A percentile compares a stretch with the other conserved stretches of the same genome.
Conservation (phyloP, 2,888 invertebrate species). For the Spilosoma lubricipeda region DNA sequence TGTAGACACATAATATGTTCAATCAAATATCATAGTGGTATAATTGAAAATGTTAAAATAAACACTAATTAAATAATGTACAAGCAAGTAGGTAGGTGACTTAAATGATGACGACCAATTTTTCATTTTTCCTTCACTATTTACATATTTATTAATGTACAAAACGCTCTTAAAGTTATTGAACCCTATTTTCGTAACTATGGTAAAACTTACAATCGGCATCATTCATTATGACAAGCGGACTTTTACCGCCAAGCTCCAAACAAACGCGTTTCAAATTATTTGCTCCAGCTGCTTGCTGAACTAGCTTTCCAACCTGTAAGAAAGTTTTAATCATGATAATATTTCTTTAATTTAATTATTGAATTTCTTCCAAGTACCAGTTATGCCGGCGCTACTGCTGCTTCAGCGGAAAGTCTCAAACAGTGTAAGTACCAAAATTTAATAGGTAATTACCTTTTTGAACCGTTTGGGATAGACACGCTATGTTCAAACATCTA, state of each 20-base stretch:
- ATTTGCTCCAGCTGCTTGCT: constrained; percentile 89
- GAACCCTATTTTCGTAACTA: background rate
- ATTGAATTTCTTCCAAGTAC: too few species aligned
- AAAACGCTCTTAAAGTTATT: background rate
- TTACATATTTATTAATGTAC: background rate
- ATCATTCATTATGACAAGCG: constrained; percentile 93
- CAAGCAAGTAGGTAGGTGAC: background rate
- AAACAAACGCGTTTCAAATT: constrained; percentile 93
- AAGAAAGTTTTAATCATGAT: background rate
- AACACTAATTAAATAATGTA: too few species aligned
- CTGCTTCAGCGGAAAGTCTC: too few species aligned
- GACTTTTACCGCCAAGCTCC: constrained; percentile 96
- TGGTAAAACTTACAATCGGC: constrained; percentile 87
- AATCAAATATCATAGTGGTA: background rate
- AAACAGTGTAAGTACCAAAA: too few species aligned
- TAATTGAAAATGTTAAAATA: background rate
- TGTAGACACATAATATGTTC: background rate
- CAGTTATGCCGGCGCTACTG: too few species aligned
- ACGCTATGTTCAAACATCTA: too few species aligned
- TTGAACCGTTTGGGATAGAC: too few species aligned
- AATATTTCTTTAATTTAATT: too few species aligned
- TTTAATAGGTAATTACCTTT: too few species aligned
- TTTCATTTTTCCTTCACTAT: too few species aligned
- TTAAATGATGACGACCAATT: background rate
- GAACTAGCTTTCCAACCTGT: constrained; percentile 86